These are phyloP conservation scores for Neosalanx taihuensis DNA, from an alignment of 2,797 vertebrate species.

Conservation along the genomic window DNA sequence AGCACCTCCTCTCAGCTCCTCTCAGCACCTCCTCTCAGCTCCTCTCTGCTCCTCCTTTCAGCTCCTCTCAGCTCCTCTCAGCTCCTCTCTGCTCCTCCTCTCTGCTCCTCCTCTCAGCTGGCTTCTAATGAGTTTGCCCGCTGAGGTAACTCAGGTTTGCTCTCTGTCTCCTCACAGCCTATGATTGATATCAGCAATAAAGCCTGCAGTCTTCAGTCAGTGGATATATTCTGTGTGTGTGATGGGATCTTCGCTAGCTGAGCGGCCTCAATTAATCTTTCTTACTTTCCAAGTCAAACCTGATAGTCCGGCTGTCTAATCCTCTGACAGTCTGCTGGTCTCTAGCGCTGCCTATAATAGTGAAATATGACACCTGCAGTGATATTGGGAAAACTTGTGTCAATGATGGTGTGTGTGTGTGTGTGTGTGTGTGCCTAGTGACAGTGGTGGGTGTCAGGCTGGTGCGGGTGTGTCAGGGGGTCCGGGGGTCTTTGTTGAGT, in stretches of 20 bases:
- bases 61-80: too few species aligned
- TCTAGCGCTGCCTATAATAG: neutral
- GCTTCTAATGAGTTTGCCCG: constrained; percentile 38
- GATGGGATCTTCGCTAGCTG: constrained; percentile 19
- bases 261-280: constrained; percentile 12
- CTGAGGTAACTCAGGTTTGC: constrained; percentile 33
- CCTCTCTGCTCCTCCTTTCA: constrained; percentile 11
- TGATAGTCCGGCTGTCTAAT: neutral
- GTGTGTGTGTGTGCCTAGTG: neutral
- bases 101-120: constrained; percentile 19
- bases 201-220: constrained; percentile 32
- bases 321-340: neutral
- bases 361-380: constrained; percentile 4
- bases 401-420: neutral
- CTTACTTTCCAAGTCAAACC: neutral
- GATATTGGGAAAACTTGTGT: neutral
- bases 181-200: constrained; percentile 54
- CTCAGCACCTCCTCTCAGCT: neutral
- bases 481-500: neutral
- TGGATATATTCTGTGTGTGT: constrained; percentile 14
- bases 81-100: constrained; percentile 3
- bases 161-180: constrained; percentile 39
- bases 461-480: constrained; percentile 21
- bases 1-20: neutral
- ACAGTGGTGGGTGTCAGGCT: constrained; percentile 22